phyloP scores from a whole-genome alignment of 2,113 vertebrate species.

The Protobothrops flavoviridis region DNA sequence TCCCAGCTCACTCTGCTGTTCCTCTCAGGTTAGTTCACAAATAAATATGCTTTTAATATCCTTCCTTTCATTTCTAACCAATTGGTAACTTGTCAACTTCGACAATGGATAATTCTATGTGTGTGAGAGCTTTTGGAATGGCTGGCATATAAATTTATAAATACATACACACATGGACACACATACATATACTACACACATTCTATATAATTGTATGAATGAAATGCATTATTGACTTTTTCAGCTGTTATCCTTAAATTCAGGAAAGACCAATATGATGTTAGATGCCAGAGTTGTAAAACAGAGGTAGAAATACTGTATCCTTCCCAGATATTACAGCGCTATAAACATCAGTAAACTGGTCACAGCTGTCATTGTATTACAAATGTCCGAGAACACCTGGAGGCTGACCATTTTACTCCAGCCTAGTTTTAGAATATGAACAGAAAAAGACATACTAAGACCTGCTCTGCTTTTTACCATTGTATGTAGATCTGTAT shows the following conservation, averaged over 20 bases:
- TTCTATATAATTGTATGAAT: background rate
- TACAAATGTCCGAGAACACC: background rate
- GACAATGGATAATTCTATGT: background rate
- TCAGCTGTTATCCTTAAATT: background rate
- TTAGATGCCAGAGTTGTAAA: background rate
- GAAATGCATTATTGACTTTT: background rate
- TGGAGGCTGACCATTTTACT: background rate
- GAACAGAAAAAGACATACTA: conserved; percentile 1
- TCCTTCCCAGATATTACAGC: background rate
- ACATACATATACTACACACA: background rate
- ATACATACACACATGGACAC: background rate
- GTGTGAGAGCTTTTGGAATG: background rate
- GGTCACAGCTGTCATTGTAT: background rate
- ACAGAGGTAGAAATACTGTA: too few relatives aligned
- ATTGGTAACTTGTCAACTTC: background rate
- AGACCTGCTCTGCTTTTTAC: background rate
- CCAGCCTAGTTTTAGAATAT: background rate
- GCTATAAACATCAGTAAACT: background rate
- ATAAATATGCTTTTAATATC: background rate
- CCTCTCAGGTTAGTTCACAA: background rate
- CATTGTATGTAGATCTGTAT: conserved; percentile 15
- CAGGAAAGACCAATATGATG: background rate
- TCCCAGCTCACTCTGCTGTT: background rate
- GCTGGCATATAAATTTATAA: background rate
- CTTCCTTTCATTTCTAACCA: background rate